phyloP scores from a whole-genome alignment of 2,113 vertebrate genomes.

The Pomatostomus ruficeps region DNA sequence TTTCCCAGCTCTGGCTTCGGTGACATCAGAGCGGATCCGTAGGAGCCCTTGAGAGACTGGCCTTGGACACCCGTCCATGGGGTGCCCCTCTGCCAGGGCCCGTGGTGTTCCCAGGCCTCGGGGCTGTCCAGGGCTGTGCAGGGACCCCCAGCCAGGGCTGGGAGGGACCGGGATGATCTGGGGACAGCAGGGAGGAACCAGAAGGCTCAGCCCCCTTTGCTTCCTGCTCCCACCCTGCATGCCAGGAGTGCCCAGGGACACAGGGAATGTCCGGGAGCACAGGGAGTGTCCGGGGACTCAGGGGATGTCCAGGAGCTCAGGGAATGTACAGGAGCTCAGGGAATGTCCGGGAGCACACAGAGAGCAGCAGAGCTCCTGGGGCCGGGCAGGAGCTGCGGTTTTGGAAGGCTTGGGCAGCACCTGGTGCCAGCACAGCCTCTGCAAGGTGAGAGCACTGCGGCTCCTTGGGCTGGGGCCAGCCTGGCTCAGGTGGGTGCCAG shows the following conservation, averaged over 20 bases:
- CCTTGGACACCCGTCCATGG: background rate
- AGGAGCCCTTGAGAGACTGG: background rate
- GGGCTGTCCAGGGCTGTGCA: background rate
- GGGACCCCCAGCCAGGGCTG: background rate
- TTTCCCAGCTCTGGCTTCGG: background rate
- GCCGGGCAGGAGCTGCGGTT: background rate
- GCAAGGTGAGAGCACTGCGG: background rate
- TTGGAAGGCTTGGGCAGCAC: background rate
- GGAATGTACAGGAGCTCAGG: background rate
- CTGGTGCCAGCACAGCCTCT: background rate
- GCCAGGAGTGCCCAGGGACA: background rate
- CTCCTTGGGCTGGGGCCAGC: background rate
- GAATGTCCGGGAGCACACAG: accelerated
- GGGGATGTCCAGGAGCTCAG: accelerated
- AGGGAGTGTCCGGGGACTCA: accelerated
- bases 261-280: accelerated
- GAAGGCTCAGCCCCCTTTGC: background rate
- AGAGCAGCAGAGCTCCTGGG: background rate
- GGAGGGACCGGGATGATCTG: background rate
- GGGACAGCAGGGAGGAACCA: accelerated
- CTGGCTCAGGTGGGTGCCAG: background rate
- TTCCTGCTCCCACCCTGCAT: background rate
- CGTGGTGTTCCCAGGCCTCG: accelerated
- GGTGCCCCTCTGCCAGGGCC: background rate
- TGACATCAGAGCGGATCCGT: background rate